Evolutionary conservation across 2,113 vertebrate genomes (phyloP).

Genomic region (Phoxinus phoxinus): DNA sequence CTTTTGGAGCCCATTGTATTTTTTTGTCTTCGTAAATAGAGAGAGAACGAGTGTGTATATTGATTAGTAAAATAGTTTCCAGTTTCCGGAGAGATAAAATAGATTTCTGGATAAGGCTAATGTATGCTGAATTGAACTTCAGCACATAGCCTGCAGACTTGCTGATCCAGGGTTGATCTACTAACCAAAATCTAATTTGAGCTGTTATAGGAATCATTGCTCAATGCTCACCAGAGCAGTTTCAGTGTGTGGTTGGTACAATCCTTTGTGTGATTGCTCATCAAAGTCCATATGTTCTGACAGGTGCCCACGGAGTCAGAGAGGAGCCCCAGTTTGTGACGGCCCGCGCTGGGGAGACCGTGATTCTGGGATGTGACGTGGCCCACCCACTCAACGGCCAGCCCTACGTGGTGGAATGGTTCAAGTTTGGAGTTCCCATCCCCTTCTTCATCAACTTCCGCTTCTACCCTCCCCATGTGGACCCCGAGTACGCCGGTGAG

Average conservation of each 20-base stretch:
- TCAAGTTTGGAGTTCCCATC: slow-evolving; percentile 97
- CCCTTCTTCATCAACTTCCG: slow-evolving; percentile 99
- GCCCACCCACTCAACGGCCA: slow-evolving; percentile 93
- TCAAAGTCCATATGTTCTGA: background rate
- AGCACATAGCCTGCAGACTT: slow-evolving; percentile 14
- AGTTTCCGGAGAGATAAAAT: too few species aligned
- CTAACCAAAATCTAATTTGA: background rate
- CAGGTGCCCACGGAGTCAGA: slow-evolving; percentile 91
- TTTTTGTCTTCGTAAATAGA: background rate
- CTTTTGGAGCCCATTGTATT: background rate
- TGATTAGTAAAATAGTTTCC: slow-evolving; percentile 15
- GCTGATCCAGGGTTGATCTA: background rate
- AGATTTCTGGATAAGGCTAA: slow-evolving; percentile 3
- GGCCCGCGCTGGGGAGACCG: slow-evolving; percentile 90
- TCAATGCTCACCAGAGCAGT: background rate
- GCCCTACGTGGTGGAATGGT: slow-evolving; percentile 99
- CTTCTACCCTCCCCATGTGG: slow-evolving; percentile 98
- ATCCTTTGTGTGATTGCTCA: background rate
- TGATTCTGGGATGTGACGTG: slow-evolving; percentile 95
- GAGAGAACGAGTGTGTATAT: slow-evolving; percentile 20
- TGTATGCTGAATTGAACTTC: slow-evolving; percentile 13
- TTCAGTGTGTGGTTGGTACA: background rate
- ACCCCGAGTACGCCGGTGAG: slow-evolving; percentile 96
- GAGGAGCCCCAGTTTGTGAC: slow-evolving; percentile 99
- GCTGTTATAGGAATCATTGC: background rate